Evolutionary conservation across 2,888 invertebrate species (phyloP).

Genomic region (Mesorhabditis belari): DNA sequence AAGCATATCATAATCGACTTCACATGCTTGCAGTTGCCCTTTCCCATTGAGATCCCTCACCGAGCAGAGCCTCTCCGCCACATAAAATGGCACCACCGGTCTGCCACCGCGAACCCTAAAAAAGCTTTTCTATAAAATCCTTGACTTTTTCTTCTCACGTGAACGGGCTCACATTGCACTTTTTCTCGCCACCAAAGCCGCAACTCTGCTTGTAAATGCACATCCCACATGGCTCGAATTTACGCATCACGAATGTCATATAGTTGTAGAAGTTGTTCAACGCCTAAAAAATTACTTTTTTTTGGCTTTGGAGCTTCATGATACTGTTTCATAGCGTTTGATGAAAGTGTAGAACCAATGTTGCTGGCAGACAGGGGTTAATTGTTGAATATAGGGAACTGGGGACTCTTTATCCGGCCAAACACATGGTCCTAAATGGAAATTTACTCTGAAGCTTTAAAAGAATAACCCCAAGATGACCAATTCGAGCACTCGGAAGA

Average conservation of each 20-base stretch:
- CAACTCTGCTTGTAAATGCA: slow-evolving; percentile 49
- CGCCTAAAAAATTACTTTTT: slow-evolving; percentile 13
- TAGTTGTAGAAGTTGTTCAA: slow-evolving; percentile 48
- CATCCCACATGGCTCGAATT: slow-evolving; percentile 43
- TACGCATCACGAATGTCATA: slow-evolving; percentile 35
- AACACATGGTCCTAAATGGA: slow-evolving; percentile 36
- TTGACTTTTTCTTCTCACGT: slow-evolving; percentile 26
- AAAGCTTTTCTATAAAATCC: neutral
- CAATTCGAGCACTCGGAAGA: slow-evolving; percentile 42
- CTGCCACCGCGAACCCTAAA: slow-evolving; percentile 45
- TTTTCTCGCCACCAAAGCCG: slow-evolving; percentile 46
- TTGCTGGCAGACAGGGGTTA: slow-evolving; percentile 44
- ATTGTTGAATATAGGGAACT: slow-evolving; percentile 43
- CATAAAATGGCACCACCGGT: slow-evolving; percentile 47
- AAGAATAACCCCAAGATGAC: slow-evolving; percentile 32
- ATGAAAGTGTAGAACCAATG: slow-evolving; percentile 52
- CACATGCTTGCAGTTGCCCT: slow-evolving; percentile 43
- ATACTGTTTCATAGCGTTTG: slow-evolving; percentile 30
- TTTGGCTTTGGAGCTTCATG: neutral
- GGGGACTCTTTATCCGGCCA: slow-evolving; percentile 40
- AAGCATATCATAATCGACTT: slow-evolving; percentile 42
- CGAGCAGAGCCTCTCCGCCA: slow-evolving; percentile 48
- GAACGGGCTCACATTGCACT: slow-evolving; percentile 47
- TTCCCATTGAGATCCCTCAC: slow-evolving; percentile 38
- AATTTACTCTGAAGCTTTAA: neutral